phyloP scores from a whole-genome alignment of 2,113 vertebrate genomes.

The Pituophis catenifer region DNA sequence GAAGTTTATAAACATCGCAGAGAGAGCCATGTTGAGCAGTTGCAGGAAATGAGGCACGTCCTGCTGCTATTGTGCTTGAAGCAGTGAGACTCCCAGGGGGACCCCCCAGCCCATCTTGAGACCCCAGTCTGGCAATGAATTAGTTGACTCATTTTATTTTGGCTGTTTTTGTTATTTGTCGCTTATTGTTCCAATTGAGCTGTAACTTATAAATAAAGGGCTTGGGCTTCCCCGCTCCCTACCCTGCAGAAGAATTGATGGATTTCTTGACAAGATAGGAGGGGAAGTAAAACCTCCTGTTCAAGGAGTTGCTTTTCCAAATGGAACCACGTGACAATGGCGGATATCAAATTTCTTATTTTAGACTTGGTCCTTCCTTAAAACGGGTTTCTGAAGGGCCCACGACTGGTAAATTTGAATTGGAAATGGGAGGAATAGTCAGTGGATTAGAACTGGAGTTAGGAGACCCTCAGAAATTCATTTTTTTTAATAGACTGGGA shows the following conservation, averaged over 20 bases:
- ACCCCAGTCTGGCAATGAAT: conserved; percentile 65
- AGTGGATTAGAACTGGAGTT: neutral
- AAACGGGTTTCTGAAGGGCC: neutral
- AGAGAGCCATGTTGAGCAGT: conserved; percentile 59
- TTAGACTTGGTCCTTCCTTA: neutral
- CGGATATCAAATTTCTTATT: neutral
- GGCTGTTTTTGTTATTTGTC: conserved; percentile 50
- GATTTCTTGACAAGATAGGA: conserved; percentile 30
- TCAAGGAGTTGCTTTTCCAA: neutral
- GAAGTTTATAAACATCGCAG: conserved; percentile 70
- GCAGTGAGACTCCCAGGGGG: conserved; percentile 65
- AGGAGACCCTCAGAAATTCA: neutral
- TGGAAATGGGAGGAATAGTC: neutral
- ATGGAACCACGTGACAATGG: neutral
- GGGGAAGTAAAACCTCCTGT: neutral
- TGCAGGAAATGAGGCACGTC: conserved; percentile 78
- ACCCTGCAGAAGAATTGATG: conserved; percentile 34
- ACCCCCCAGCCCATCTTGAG: conserved; percentile 54
- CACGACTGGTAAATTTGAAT: neutral
- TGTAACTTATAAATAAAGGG: conserved; percentile 63
- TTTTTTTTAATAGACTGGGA: neutral
- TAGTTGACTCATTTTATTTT: conserved; percentile 69
- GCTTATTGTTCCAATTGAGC: conserved; percentile 64
- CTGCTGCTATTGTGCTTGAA: conserved; percentile 74
- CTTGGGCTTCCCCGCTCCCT: conserved; percentile 2